A percentile compares a stretch with the other conserved stretches of the same genome.
Evolutionary conservation across 2,888 invertebrate genomes (phyloP).

Genomic region (Atrina japonica): DNA sequence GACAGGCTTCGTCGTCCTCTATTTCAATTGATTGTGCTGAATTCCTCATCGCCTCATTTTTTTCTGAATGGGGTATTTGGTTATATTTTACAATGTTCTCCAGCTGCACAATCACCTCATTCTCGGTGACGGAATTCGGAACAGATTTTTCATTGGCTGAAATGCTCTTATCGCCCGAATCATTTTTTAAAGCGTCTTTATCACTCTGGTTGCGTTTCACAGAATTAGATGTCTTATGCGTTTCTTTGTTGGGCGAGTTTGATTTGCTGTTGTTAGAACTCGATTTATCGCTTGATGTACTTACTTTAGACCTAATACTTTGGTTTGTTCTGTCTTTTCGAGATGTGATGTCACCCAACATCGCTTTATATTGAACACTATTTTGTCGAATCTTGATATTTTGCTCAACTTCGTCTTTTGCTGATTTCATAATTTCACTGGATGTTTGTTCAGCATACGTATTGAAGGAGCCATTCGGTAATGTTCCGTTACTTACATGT

Average conservation of each 20-base stretch:
- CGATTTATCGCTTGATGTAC: background rate
- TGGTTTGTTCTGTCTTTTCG: background rate
- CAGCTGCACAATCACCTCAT: constrained; percentile 11
- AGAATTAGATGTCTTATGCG: background rate
- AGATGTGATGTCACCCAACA: constrained; percentile 22
- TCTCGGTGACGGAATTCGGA: background rate
- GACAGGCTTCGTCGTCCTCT: constrained; percentile 18
- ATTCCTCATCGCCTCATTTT: background rate
- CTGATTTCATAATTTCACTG: background rate
- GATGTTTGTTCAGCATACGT: constrained; percentile 8
- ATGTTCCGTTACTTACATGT: constrained; percentile 12
- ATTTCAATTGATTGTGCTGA: constrained; percentile 21
- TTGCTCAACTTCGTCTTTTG: background rate
- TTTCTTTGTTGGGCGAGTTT: constrained; percentile 10
- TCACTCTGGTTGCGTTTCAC: background rate
- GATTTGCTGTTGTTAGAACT: background rate
- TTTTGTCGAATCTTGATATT: background rate
- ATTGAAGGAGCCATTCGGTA: constrained; percentile 14
- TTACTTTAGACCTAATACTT: background rate
- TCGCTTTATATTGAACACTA: constrained; percentile 24
- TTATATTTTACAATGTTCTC: constrained; percentile 19
- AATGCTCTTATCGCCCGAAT: background rate
- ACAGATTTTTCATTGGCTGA: background rate
- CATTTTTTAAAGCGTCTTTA: background rate
- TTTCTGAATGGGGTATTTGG: background rate